Conservation (phyloP, 2,113 vertebrate genomes). For the Petrocephalus zakoni region DNA sequence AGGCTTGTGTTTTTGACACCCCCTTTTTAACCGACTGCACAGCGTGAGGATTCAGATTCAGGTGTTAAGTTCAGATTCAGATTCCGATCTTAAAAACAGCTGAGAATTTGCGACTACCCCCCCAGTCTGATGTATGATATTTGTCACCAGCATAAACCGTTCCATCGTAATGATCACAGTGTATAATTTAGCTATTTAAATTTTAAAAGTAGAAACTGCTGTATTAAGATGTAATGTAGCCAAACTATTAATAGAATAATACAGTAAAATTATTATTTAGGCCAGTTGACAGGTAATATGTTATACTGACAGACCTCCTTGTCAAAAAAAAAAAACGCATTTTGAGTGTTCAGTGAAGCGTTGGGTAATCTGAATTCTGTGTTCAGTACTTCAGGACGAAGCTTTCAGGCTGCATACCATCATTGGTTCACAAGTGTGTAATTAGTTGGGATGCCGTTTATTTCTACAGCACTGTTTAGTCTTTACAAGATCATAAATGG, state of each 20-base stretch:
- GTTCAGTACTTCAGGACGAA: not conserved
- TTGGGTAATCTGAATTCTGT: not conserved
- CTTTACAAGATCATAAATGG: not conserved
- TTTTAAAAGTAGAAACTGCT: not conserved
- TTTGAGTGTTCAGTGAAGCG: not conserved
- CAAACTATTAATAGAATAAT: not conserved
- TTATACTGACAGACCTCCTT: not conserved
- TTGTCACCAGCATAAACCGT: not conserved
- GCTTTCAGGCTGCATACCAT: not conserved
- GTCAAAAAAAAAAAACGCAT: not conserved
- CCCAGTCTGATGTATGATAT: not conserved
- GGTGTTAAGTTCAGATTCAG: too few species aligned
- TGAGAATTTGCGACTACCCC: not conserved
- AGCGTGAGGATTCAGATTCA: not conserved
- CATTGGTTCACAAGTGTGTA: not conserved
- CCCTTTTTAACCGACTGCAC: not conserved
- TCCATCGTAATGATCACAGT: not conserved
- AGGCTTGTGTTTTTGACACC: too few species aligned
- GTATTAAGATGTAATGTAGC: not conserved
- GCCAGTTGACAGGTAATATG: not conserved
- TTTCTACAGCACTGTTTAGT: not conserved
- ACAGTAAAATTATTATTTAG: not conserved
- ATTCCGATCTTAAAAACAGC: not conserved
- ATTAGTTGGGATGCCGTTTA: not conserved
- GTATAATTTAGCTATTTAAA: not conserved